Percentiles rank a stretch among this genome's conserved stretches.
Evolutionary conservation across 2,113 vertebrate species (phyloP).

Genomic region (Halcyon malimbica): DNA sequence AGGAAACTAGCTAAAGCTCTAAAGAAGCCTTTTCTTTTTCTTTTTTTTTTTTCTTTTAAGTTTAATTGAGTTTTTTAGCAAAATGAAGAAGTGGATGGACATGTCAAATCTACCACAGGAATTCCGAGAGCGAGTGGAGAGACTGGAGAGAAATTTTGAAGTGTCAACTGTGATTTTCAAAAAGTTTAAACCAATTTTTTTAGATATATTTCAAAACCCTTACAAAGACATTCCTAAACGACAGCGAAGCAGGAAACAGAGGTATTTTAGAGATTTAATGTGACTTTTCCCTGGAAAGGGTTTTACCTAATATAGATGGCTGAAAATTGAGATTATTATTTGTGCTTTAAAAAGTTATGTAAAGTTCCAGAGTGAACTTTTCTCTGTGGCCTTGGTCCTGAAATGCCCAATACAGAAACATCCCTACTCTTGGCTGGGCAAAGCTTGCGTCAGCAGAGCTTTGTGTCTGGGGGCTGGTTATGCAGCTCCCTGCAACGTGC

Average conservation of each 20-base stretch:
- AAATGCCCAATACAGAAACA: background rate
- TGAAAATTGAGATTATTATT: background rate
- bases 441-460: background rate
- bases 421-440: accelerated
- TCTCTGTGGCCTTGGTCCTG: background rate
- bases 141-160: conserved; percentile 95
- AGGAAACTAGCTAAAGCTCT: background rate
- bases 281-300: background rate
- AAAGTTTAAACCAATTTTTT: conserved; percentile 97
- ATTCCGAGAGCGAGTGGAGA: conserved; percentile 89
- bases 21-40: background rate
- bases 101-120: conserved; percentile 92
- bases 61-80: conserved; percentile 98
- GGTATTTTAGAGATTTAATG: conserved; percentile 62
- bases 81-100: conserved; percentile 99
- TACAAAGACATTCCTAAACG: conserved; percentile 85
- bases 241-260: conserved; percentile 92
- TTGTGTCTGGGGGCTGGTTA: accelerated
- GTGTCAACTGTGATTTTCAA: conserved; percentile 97
- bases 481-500: accelerated
- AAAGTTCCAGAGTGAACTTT: background rate
- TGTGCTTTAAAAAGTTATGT: background rate
- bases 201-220: conserved; percentile 93
- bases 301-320: accelerated
- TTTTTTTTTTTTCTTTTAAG: conserved; percentile 66